These are phyloP conservation scores for Adelognathus sp. DNA, from an alignment of 2,888 invertebrate species.

Conservation along the genomic window DNA sequence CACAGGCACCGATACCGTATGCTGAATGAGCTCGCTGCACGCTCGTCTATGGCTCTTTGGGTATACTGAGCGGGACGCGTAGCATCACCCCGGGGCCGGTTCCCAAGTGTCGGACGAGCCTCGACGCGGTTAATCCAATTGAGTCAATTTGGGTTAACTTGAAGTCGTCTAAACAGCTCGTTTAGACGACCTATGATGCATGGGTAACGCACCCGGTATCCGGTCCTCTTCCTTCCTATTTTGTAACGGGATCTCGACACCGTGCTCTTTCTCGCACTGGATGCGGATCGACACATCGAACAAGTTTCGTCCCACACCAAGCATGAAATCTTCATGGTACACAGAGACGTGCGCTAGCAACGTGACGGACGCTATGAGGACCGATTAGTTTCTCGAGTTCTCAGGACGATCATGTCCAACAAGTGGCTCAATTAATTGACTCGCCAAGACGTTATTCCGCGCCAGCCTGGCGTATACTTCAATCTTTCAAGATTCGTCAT, in stretches of 20 bases:
- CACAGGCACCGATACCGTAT: not conserved
- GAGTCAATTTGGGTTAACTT: constrained; percentile 81
- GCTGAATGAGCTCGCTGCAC: constrained; percentile 34
- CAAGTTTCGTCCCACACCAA: not conserved
- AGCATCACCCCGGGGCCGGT: constrained; percentile 72
- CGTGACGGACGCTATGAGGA: no score
- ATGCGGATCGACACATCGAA: not conserved
- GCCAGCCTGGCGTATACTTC: not conserved
- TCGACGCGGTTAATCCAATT: constrained; percentile 80
- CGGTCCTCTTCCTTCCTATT: constrained; percentile 75
- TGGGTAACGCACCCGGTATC: constrained; percentile 73
- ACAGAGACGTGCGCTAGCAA: not conserved
- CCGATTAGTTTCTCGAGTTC: constrained; percentile 42
- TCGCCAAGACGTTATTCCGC: not conserved
- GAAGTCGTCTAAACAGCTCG: constrained; percentile 81
- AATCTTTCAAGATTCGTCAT: constrained; percentile 30
- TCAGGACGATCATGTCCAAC: constrained; percentile 38
- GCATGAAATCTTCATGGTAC: not conserved
- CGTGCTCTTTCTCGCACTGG: constrained; percentile 24
- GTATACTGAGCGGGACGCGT: constrained; percentile 66
- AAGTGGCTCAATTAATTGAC: constrained; percentile 43
- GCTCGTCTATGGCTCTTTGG: constrained; percentile 55
- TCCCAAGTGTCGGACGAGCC: constrained; percentile 80
- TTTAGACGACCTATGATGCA: constrained; percentile 78
- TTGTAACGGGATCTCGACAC: constrained; percentile 58